Evolutionary conservation across 2,797 vertebrate genomes (phyloP).

Genomic region (Pseudotriccus pelzelni): DNA sequence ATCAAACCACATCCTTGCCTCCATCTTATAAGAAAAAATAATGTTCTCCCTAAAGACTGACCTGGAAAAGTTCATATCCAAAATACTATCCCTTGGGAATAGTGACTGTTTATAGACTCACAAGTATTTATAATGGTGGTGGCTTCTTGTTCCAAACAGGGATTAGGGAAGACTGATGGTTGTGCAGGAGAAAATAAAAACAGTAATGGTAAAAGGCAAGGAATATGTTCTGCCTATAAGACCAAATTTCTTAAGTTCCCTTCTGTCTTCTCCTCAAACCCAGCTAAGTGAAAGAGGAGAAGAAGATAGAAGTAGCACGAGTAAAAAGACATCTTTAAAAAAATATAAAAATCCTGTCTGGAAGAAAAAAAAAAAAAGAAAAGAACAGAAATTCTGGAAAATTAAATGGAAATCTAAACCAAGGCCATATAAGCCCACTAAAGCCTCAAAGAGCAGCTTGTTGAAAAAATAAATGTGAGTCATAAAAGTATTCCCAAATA

Average conservation of each 20-base stretch:
- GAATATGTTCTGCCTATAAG: background rate
- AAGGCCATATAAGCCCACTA: background rate
- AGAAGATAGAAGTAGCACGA: background rate
- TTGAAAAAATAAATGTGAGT: background rate
- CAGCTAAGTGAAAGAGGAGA: background rate
- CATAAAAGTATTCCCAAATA: background rate
- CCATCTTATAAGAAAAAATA: background rate
- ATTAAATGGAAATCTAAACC: background rate
- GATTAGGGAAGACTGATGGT: background rate
- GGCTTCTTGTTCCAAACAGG: background rate
- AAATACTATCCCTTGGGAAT: background rate
- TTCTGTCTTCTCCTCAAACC: background rate
- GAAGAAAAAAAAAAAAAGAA: background rate
- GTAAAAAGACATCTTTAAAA: background rate
- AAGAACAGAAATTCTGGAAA: background rate
- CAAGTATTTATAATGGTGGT: background rate
- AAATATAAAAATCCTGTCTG: background rate
- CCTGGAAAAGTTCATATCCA: background rate
- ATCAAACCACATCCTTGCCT: background rate
- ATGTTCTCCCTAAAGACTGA: background rate
- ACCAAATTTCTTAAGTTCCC: background rate
- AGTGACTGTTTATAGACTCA: rapidly evolving
- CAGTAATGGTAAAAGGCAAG: background rate
- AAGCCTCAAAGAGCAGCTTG: background rate
- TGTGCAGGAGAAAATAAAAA: background rate